phyloP scores from a whole-genome alignment of 2,888 invertebrate genomes.

The Anthophora plumipes region DNA sequence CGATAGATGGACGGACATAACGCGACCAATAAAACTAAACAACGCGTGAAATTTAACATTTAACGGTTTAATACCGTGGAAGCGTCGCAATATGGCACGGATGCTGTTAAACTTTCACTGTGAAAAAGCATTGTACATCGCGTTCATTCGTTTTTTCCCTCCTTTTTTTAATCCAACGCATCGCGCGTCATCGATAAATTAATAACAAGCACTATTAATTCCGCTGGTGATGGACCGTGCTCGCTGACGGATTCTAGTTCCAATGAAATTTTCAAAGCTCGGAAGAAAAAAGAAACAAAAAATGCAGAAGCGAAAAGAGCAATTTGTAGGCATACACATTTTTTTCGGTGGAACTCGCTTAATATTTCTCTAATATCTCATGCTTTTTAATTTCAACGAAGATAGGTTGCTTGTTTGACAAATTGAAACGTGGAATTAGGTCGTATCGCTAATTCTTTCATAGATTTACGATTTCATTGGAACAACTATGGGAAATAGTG shows the following conservation, averaged over 20 bases:
- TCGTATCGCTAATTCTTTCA: too few species aligned
- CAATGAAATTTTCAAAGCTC: constrained; percentile 18
- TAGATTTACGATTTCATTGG: too few species aligned
- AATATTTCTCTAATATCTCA: constrained; percentile 4
- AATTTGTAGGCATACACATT: background rate
- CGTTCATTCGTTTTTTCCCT: background rate
- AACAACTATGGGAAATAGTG: too few species aligned
- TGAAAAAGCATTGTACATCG: background rate
- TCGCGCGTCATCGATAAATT: constrained; percentile 21
- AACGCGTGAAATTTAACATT: constrained; percentile 15
- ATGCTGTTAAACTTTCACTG: constrained; percentile 4
- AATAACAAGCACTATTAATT: constrained; percentile 29
- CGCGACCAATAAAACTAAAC: constrained; percentile 13
- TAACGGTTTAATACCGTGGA: constrained; percentile 10
- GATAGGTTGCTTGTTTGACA: background rate
- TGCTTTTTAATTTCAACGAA: background rate
- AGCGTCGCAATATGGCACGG: background rate
- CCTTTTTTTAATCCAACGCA: background rate
- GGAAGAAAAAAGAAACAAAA: background rate
- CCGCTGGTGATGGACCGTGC: constrained; percentile 1
- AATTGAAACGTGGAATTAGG: background rate
- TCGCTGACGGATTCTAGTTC: background rate
- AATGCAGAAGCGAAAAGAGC: background rate
- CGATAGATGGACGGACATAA: background rate
- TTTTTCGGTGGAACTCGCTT: constrained; percentile 6